These are phyloP conservation scores for Syngnathus acus DNA, from an alignment of 2,797 vertebrate species.

Conservation along the genomic window DNA sequence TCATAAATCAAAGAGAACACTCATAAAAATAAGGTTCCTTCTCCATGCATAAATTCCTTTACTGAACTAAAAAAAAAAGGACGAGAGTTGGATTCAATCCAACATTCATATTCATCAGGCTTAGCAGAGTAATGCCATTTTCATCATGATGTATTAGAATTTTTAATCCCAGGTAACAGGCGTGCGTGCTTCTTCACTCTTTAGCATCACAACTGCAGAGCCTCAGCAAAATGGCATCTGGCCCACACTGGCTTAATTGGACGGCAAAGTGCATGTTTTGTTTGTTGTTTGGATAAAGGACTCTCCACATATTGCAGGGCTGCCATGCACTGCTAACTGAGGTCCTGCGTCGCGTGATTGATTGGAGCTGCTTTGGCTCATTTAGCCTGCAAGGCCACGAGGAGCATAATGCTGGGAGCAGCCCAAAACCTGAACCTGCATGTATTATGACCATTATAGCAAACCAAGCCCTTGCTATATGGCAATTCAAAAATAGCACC, in stretches of 20 bases:
- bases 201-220: slow-evolving; percentile 21
- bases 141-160: slow-evolving; percentile 37
- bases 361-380: slow-evolving; percentile 40
- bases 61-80: slow-evolving; percentile 8
- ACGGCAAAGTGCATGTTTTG: slow-evolving; percentile 19
- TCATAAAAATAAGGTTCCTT: slow-evolving; percentile 36
- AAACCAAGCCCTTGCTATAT: too few species aligned
- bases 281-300: slow-evolving; percentile 37
- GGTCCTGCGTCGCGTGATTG: slow-evolving; percentile 28
- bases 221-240: slow-evolving; percentile 31
- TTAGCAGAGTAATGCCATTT: slow-evolving; percentile 48
- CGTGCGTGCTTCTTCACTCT: slow-evolving; percentile 18
- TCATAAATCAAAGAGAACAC: slow-evolving; percentile 32
- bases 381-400: slow-evolving; percentile 33
- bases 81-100: slow-evolving; percentile 7
- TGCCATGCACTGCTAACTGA: slow-evolving; percentile 40
- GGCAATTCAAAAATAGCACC: too few species aligned
- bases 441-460: too few species aligned
- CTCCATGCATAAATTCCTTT: slow-evolving; percentile 35
- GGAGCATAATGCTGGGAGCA: too few species aligned
- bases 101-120: slow-evolving; percentile 18
- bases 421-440: too few species aligned
- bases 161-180: slow-evolving; percentile 53
- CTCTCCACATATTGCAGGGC: slow-evolving; percentile 32
- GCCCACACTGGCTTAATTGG: slow-evolving; percentile 15